phyloP scores from a whole-genome alignment of 2,888 invertebrate genomes.

The Ferdinandea cuprea region DNA sequence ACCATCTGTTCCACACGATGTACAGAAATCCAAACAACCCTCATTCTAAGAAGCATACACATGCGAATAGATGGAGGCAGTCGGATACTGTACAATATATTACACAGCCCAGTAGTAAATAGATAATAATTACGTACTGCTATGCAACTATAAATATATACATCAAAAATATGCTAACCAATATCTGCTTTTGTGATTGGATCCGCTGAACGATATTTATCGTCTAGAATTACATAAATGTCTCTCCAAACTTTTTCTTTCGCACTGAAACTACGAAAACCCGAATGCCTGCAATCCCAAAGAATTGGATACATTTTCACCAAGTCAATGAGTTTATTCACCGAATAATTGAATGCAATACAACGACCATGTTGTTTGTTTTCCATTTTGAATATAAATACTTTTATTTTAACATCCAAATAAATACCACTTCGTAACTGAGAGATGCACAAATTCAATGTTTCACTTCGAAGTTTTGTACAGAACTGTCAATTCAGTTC shows the following conservation, averaged over 20 bases:
- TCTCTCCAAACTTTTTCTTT: constrained; percentile 49
- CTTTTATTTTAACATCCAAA: too few relatives aligned
- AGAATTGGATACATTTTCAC: constrained; percentile 32
- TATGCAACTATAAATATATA: not conserved
- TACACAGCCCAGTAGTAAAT: not conserved
- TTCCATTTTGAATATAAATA: constrained; percentile 1
- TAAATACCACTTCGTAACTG: not conserved
- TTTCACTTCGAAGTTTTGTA: not conserved
- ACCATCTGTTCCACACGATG: constrained; percentile 6
- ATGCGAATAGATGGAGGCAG: not conserved
- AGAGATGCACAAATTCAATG: not conserved
- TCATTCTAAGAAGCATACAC: not conserved
- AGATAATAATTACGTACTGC: not conserved
- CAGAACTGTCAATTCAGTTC: not conserved
- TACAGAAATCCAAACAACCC: not conserved
- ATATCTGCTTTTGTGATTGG: constrained; percentile 15
- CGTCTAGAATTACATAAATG: constrained; percentile 32
- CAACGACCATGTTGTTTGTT: constrained; percentile 1
- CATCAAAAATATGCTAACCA: constrained; percentile 2
- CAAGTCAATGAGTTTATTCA: constrained; percentile 34
- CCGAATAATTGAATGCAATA: constrained; percentile 25
- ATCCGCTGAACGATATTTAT: constrained; percentile 31
- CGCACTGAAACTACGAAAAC: constrained; percentile 17
- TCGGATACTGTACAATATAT: not conserved
- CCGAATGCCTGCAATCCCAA: constrained; percentile 31